These are phyloP conservation scores for Danionella cerebrum DNA, from an alignment of 2,113 vertebrate genomes.

Conservation along the genomic window DNA sequence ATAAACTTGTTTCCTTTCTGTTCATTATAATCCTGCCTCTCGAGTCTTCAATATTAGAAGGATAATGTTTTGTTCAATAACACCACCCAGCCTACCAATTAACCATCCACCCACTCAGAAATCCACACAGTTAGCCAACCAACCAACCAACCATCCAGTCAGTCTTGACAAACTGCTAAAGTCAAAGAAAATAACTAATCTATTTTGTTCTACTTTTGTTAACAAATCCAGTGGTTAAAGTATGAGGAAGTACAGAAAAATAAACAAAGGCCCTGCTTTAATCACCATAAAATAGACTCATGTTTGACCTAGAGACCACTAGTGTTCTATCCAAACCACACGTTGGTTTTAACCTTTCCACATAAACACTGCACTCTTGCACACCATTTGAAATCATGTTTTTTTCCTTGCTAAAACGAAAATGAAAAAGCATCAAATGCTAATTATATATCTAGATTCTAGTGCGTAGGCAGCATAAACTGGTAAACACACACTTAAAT, in stretches of 20 bases:
- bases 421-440: not conserved
- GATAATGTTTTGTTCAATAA: too few species aligned
- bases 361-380: not conserved
- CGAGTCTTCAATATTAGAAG: too few species aligned
- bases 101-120: too few species aligned
- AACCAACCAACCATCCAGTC: too few species aligned
- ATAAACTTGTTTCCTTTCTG: too few species aligned
- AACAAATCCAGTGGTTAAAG: too few species aligned
- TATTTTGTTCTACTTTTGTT: too few species aligned
- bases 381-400: not conserved
- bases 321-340: slow-evolving; percentile 25
- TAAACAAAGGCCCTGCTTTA: not conserved
- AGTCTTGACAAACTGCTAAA: too few species aligned
- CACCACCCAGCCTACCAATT: too few species aligned
- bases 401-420: not conserved
- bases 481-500: slow-evolving; percentile 6
- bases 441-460: not conserved
- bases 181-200: too few species aligned
- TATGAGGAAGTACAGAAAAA: not conserved
- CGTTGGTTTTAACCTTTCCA: slow-evolving; percentile 4
- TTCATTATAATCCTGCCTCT: too few species aligned
- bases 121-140: too few species aligned
- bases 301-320: not conserved
- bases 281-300: slow-evolving; percentile 12
- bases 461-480: not conserved